phyloP scores from a whole-genome alignment of 2,113 vertebrate genomes.

The Hemicordylus capensis region DNA sequence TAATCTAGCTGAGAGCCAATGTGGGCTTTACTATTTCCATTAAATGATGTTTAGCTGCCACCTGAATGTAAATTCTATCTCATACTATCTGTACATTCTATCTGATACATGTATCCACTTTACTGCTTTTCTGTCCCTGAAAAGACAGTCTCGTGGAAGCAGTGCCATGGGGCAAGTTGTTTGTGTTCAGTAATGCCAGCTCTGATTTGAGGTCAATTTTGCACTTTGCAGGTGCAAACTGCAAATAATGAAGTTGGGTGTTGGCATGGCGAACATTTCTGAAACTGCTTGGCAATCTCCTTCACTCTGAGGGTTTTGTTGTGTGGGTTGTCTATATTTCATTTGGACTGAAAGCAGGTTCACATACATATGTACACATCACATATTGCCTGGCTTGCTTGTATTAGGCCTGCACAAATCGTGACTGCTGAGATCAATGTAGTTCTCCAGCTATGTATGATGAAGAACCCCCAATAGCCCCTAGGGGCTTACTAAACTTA shows the following conservation, averaged over 20 bases:
- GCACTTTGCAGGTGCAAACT: no score
- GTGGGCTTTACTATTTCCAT: background rate
- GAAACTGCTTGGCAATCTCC: background rate
- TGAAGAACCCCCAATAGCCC: no score
- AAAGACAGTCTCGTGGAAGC: background rate
- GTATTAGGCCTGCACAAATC: background rate
- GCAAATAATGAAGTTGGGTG: background rate
- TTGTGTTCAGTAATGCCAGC: background rate
- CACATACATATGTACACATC: background rate
- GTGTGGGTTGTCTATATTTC: background rate
- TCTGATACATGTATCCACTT: background rate
- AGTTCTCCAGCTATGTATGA: no score
- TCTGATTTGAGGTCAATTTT: no score
- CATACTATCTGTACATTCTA: fast-evolving
- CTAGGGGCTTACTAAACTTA: background rate
- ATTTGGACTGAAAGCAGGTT: background rate
- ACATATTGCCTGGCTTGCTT: background rate
- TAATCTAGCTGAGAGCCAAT: fast-evolving
- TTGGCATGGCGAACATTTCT: background rate
- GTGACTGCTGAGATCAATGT: background rate
- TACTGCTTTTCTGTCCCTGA: background rate
- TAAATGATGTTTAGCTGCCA: fast-evolving
- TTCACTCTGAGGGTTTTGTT: background rate
- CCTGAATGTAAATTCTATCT: no score
- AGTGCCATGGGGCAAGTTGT: background rate